Percentiles rank a stretch among this genome's conserved stretches.
Evolutionary conservation across 92 coral and sea anemone species (phyloP).

Genomic region (Bergia sp.): DNA sequence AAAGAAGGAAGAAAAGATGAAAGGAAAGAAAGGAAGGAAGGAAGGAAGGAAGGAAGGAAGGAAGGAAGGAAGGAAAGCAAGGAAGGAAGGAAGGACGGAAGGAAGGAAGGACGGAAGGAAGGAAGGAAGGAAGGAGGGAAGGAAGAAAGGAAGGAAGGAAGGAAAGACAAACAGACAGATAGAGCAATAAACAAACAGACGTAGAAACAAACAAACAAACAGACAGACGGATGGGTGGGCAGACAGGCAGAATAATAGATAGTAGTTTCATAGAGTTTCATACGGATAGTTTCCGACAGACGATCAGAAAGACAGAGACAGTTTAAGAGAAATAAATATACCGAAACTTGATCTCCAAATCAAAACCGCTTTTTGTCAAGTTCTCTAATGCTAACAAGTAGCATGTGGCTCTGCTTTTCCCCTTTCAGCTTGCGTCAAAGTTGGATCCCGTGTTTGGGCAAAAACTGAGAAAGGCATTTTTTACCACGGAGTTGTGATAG

Average conservation of each 20-base stretch:
- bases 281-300: not conserved
- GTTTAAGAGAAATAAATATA: not conserved
- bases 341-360: not conserved
- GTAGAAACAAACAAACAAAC: too few species aligned
- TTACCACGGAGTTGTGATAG: conserved; percentile 79
- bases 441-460: conserved; percentile 94
- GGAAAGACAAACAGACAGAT: too few species aligned
- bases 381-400: not conserved
- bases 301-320: not conserved
- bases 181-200: too few species aligned
- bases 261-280: too few species aligned
- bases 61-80: too few species aligned
- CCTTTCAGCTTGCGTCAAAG: conserved; percentile 77
- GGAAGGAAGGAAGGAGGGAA: too few species aligned
- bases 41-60: too few species aligned
- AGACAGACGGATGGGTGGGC: not conserved
- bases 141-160: too few species aligned
- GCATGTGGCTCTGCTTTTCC: not conserved
- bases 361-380: not conserved
- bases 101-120: too few species aligned
- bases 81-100: too few species aligned
- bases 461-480: conserved; percentile 88
- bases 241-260: not conserved
- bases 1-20: not conserved
- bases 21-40: not conserved